phyloP scores from a whole-genome alignment of 2,888 invertebrate genomes.

The Junonia oenone region DNA sequence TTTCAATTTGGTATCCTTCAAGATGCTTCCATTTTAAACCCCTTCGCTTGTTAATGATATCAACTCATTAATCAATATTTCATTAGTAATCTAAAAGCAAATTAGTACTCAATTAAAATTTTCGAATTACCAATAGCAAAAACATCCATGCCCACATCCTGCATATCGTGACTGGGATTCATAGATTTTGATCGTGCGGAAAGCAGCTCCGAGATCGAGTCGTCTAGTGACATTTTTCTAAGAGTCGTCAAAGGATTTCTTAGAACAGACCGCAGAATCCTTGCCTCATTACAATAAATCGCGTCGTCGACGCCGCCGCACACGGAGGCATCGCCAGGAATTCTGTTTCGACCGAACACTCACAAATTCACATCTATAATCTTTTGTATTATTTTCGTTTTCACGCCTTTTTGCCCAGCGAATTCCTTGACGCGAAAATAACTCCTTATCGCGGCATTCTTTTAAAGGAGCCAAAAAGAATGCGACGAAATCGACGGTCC shows the following conservation, averaged over 20 bases:
- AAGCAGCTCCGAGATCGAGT: conserved; percentile 8
- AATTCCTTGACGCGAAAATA: conserved; percentile 76
- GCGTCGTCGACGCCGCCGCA: conserved; percentile 71
- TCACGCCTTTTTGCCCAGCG: conserved; percentile 76
- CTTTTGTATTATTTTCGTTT: conserved; percentile 78
- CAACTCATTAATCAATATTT: not conserved
- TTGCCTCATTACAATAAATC: conserved; percentile 75
- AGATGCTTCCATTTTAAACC: too few relatives aligned
- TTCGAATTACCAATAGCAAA: not conserved
- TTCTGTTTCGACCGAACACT: conserved; percentile 78
- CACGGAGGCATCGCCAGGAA: conserved; percentile 77
- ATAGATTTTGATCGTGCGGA: not conserved
- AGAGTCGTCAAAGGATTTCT: conserved; percentile 66
- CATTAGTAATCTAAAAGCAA: not conserved
- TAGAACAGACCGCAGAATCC: conserved; percentile 62
- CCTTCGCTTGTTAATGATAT: not conserved
- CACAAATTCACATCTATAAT: conserved; percentile 77
- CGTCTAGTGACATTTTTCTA: conserved; percentile 53
- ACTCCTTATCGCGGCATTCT: conserved; percentile 76
- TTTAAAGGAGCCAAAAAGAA: conserved; percentile 73
- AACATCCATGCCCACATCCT: not conserved
- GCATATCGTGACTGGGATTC: not conserved
- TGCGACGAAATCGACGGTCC: conserved; percentile 52
- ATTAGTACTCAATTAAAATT: not conserved
- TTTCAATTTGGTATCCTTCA: too few relatives aligned